These are phyloP conservation scores for Perizoma affinitatum DNA, from an alignment of 2,888 invertebrate genomes.

Conservation along the genomic window DNA sequence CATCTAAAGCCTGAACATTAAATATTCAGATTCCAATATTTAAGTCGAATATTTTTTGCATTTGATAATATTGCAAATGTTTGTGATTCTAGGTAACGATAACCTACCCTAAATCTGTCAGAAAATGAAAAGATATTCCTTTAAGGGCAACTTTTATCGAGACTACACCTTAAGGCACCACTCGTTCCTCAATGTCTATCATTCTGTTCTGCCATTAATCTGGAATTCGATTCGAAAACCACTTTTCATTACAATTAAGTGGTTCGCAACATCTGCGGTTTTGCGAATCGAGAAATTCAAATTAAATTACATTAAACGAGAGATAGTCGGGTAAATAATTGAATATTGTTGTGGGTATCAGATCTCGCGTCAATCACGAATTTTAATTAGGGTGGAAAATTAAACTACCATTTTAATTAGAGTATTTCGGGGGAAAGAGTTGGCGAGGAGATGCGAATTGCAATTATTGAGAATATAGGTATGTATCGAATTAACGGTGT, in stretches of 20 bases:
- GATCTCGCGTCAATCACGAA: constrained; percentile 26
- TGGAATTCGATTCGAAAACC: constrained; percentile 22
- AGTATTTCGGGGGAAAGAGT: constrained; percentile 13
- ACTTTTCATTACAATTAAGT: constrained; percentile 29
- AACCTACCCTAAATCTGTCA: too few species aligned
- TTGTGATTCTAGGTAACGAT: too few species aligned
- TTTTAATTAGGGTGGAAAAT: constrained; percentile 27
- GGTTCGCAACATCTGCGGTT: constrained; percentile 38
- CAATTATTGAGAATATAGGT: neutral
- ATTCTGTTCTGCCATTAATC: constrained; percentile 8
- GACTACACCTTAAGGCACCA: constrained; percentile 1
- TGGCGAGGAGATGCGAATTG: neutral
- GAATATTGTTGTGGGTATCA: constrained; percentile 29
- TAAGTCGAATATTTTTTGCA: too few species aligned
- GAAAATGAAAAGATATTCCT: too few species aligned
- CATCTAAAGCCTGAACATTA: too few species aligned
- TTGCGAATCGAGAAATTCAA: constrained; percentile 29
- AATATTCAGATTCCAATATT: too few species aligned
- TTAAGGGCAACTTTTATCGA: neutral
- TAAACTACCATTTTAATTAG: neutral
- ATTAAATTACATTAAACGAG: constrained; percentile 35
- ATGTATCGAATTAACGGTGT: neutral
- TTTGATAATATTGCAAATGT: too few species aligned
- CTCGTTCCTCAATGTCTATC: constrained; percentile 18
- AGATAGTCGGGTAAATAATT: constrained; percentile 33